Evolutionary conservation across 2,113 vertebrate genomes (phyloP).

Genomic region (Forbesichthys papilliferus): DNA sequence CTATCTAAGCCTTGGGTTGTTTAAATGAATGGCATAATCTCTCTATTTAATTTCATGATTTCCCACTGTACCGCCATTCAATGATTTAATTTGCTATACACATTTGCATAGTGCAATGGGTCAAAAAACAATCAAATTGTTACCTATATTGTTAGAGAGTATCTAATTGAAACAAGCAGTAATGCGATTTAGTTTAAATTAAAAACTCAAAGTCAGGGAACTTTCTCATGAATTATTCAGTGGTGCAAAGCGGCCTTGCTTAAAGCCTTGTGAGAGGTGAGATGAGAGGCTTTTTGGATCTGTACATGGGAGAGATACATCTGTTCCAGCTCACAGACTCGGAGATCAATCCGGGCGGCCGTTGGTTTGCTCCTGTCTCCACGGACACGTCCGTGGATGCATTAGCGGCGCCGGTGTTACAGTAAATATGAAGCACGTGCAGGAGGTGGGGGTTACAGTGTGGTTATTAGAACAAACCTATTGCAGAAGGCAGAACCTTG

Average conservation of each 20-base stretch:
- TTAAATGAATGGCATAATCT: constrained; percentile 34
- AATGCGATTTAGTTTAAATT: constrained; percentile 63
- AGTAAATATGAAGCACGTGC: constrained; percentile 16
- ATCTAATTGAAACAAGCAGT: constrained; percentile 60
- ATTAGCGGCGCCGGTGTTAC: background rate
- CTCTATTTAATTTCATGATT: constrained; percentile 50
- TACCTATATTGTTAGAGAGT: constrained; percentile 29
- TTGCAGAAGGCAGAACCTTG: constrained; percentile 62
- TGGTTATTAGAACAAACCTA: constrained; percentile 56
- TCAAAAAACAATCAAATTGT: constrained; percentile 18
- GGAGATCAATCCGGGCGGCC: no score
- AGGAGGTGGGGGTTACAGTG: constrained; percentile 23
- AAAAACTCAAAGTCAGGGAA: constrained; percentile 70
- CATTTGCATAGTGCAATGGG: constrained; percentile 30
- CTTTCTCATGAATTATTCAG: constrained; percentile 70
- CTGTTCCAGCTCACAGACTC: constrained; percentile 27
- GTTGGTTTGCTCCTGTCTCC: no score
- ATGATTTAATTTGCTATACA: constrained; percentile 58
- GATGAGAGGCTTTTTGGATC: constrained; percentile 64
- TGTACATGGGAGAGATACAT: constrained; percentile 45
- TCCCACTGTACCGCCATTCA: constrained; percentile 39
- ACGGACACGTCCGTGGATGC: no score
- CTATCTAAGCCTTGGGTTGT: constrained; percentile 37
- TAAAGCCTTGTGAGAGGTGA: constrained; percentile 55
- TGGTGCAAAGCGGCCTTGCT: constrained; percentile 59